Percentiles rank a stretch among this genome's conserved stretches.
phyloP scores from a whole-genome alignment of 2,888 invertebrate species.

The Xestia xanthographa region DNA sequence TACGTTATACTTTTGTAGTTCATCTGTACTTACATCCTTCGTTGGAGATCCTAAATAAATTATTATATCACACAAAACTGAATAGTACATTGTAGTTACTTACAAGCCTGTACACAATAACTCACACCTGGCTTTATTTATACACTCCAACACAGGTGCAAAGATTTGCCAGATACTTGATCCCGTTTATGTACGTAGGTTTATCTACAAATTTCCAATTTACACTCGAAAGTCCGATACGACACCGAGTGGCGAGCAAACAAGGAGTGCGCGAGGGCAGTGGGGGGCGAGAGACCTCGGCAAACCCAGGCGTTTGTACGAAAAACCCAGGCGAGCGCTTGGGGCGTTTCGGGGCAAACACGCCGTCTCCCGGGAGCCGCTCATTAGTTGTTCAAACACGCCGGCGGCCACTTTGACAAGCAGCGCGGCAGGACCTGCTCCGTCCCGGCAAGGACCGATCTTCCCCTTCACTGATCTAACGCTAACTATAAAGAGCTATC shows the following conservation, averaged over 20 bases:
- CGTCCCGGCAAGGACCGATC: slow-evolving; percentile 78
- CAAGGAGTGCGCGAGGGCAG: slow-evolving; percentile 69
- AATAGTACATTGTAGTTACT: background rate
- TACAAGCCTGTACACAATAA: slow-evolving; percentile 7
- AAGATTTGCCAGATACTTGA: slow-evolving; percentile 34
- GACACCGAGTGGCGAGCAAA: slow-evolving; percentile 81
- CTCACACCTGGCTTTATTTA: slow-evolving; percentile 6
- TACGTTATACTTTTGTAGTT: background rate
- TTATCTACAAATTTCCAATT: slow-evolving; percentile 79
- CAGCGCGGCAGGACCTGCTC: slow-evolving; percentile 81
- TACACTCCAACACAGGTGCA: slow-evolving; percentile 32
- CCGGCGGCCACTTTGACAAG: slow-evolving; percentile 90
- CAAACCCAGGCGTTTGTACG: slow-evolving; percentile 80
- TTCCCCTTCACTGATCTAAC: slow-evolving; percentile 87
- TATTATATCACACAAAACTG: background rate
- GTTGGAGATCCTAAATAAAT: background rate
- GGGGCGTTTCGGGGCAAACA: slow-evolving; percentile 86
- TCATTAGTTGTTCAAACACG: slow-evolving; percentile 90
- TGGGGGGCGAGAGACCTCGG: slow-evolving; percentile 68
- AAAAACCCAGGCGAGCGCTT: slow-evolving; percentile 81
- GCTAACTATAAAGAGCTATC: slow-evolving; percentile 84
- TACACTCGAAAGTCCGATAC: slow-evolving; percentile 83
- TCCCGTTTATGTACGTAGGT: slow-evolving; percentile 57
- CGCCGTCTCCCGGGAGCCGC: slow-evolving; percentile 87
- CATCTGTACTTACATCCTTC: background rate